Evolutionary conservation across 2,888 invertebrate species (phyloP).

Genomic region (Caenorhabditis zanzibari): DNA sequence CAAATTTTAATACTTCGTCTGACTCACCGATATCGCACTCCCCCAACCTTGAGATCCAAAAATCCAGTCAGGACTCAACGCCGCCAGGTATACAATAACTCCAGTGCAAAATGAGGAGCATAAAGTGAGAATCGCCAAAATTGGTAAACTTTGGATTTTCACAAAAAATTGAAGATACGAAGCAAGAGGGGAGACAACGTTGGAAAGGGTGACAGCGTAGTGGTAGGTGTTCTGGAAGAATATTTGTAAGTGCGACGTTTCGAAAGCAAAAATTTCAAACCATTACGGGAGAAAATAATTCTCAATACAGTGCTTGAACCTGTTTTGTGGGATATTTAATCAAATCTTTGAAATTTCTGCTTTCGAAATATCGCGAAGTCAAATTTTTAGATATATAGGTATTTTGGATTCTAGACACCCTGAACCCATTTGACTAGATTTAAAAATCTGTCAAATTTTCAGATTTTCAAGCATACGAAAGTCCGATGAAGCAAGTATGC

Average conservation of each 20-base stretch:
- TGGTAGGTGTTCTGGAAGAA: slow-evolving; percentile 87
- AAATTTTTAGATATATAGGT: no score
- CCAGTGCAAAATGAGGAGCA: slow-evolving; percentile 86
- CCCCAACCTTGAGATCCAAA: slow-evolving; percentile 62
- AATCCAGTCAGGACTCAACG: slow-evolving; percentile 87
- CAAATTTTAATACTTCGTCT: background rate
- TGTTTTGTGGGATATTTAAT: no score
- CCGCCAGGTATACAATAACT: slow-evolving; percentile 89
- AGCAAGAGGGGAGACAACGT: slow-evolving; percentile 90
- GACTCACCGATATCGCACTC: slow-evolving; percentile 64
- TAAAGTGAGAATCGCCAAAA: slow-evolving; percentile 76
- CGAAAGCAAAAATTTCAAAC: no score
- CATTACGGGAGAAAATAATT: no score
- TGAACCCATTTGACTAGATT: no score
- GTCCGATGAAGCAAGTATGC: no score
- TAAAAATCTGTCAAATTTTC: no score
- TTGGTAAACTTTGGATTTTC: slow-evolving; percentile 65
- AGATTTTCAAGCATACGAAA: no score
- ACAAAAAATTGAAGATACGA: slow-evolving; percentile 87
- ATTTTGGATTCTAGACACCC: no score
- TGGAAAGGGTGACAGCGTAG: slow-evolving; percentile 89
- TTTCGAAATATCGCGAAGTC: no score
- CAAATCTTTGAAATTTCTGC: no score
- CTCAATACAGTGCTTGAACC: no score
- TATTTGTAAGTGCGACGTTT: background rate